Conservation (phyloP, 2,888 invertebrate species). For the Diplazon laetatorius region DNA sequence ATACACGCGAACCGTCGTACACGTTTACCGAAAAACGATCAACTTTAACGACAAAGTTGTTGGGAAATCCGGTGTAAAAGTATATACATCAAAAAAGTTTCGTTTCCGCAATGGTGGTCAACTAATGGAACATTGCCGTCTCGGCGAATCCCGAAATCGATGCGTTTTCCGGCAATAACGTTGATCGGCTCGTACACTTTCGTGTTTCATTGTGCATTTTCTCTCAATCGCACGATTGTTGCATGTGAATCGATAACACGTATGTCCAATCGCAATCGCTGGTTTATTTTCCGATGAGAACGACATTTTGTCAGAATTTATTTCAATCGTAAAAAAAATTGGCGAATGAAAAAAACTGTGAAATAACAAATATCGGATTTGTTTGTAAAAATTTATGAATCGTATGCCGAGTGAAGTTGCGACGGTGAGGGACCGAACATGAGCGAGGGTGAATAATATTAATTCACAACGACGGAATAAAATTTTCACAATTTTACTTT, state of each 20-base stretch:
- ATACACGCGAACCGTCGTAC: conserved; percentile 2
- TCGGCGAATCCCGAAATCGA: conserved; percentile 7
- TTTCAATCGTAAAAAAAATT: no score
- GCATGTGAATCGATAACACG: not conserved
- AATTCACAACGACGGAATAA: not conserved
- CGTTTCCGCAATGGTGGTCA: not conserved
- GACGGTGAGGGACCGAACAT: no score
- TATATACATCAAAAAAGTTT: no score
- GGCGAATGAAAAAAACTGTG: no score
- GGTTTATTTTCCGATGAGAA: not conserved
- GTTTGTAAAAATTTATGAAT: no score
- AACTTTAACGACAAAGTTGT: conserved; percentile 24
- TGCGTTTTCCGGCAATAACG: not conserved
- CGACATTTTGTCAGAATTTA: not conserved
- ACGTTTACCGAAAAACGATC: conserved; percentile 6
- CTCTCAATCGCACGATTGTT: conserved; percentile 16
- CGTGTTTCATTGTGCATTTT: not conserved
- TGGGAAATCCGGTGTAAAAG: no score
- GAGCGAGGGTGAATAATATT: not conserved
- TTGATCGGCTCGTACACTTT: not conserved
- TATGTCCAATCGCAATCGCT: not conserved
- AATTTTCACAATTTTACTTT: not conserved
- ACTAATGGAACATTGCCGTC: not conserved
- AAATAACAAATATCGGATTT: not conserved
- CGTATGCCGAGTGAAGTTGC: no score